Evolutionary conservation across 2,113 vertebrate genomes (phyloP), one percentile per base, ranked within the genome.

Genomic region (Antigone vipio): DNA sequence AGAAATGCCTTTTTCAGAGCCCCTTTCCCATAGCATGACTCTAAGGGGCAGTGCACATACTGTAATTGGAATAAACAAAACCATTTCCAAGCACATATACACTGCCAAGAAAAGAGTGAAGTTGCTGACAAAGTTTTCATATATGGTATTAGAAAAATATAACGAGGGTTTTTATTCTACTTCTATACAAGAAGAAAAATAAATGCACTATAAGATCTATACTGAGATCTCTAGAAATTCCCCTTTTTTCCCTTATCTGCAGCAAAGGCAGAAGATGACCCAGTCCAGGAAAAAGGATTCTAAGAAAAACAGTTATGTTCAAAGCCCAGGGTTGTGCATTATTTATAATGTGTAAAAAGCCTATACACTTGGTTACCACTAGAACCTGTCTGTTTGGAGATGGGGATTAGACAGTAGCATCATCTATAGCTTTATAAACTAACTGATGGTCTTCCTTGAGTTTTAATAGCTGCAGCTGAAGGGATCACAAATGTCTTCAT

Each of bases 381-480:
- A 35, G 27, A 81, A 86, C 60, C n/a, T 68, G 18, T 71, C 49
- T 85, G 32, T 76, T 88, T 89, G 35, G 58, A 63, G 74, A 63
- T 59, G 20, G 26, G 50, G 82, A 76, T 56, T 80, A 83, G 38
- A 56, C 27, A 95, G 69, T 8, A 64, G 19, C 81, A 76, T 32
- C 68, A 44, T 83, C 69, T 73, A 18, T 78, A 32, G 76, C 82
- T 77, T 74, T 85, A 69, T 60, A 44, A 88, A 72, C 21, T 88
- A 67, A 80, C 20, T 85, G 72, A 59, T 92, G 64, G 34, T 34
- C 58, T 94, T 93, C 73, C 73, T 82, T 55, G 50, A 68, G 84
- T 87, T 96, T 95, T 53, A 93, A 85, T 72, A 79, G 64, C 56
- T 93, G 40, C 16, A 88, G 58, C n/a, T 72, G 77, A 84, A 72